Evolutionary conservation across 2,888 invertebrate species (phyloP), one percentile per base, ranked within the genome.

Genomic region (Hanleya hanleyi): DNA sequence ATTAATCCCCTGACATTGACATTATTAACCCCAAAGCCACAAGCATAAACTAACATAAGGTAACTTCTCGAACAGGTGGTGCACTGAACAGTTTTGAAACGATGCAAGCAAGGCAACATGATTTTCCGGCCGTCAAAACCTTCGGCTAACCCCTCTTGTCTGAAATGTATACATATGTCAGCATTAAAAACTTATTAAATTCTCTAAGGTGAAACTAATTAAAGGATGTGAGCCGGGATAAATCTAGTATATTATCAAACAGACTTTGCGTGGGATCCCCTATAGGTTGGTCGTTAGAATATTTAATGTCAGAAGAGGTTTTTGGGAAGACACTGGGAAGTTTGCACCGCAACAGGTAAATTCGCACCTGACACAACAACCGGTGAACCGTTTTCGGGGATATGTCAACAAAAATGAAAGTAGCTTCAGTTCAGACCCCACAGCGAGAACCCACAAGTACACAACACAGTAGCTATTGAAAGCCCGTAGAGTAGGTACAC

Each of bases 321-420:
- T 29, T 22, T 29, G 57, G 32, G 57, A 57, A 2, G 22, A 29
- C 57, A 15, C 26, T 22, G n/a, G n/a, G n/a, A n/a, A 29, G 32
- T 15, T 12, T 26, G 57, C 15, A 29, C 29, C 57, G 22, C 22
- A 57, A 29, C 57, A 57, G 57, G 32, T 57, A 57, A 29, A 57
- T 57, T 57, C 57, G 32, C 57, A 57, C 57, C 57, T 57, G 57
- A 29, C 29, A 57, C 22, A 57, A 57, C 57, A 57, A 57, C 57
- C 22, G 22, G 22, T 57, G 29, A 57, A 57, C 57, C 57, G 26
- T 57, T 57, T 57, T 57, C 12, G 29, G 29, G 57, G 29, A 57
- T 29, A 57, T 57, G 57, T 57, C 57, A 57, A 57, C 32, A 57
- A 29, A 57, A 57, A 29, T 57, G 57, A 57, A 57, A 22, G 57